phyloP scores from a whole-genome alignment of 2,113 vertebrate genomes.

The Anser brachyrhynchus region DNA sequence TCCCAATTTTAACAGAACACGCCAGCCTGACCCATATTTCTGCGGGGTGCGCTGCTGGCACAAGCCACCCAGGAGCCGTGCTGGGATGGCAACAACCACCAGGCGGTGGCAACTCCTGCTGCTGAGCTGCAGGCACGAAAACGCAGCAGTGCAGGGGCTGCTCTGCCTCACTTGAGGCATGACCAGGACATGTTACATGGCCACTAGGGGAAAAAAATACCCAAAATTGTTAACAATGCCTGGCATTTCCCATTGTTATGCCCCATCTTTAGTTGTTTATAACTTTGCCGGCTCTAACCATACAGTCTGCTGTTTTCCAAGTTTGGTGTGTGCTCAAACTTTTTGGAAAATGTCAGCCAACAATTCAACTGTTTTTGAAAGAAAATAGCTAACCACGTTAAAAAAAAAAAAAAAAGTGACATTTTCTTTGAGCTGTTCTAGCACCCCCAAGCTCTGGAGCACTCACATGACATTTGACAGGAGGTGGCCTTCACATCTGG shows the following conservation, averaged over 20 bases:
- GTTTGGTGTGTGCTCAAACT: not conserved
- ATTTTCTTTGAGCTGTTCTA: constrained; percentile 34
- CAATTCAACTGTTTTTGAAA: constrained; percentile 28
- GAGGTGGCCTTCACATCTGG: not conserved
- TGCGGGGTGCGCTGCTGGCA: not conserved
- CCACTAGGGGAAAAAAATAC: not conserved
- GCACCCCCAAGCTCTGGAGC: constrained; percentile 11
- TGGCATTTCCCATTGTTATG: not conserved
- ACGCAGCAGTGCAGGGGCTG: rapidly evolving
- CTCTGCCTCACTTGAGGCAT: not conserved
- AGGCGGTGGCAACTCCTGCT: not conserved
- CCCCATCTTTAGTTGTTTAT: not conserved
- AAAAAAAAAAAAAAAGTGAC: not conserved
- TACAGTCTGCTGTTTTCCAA: not conserved
- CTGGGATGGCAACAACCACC: not conserved
- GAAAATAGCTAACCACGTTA: not conserved
- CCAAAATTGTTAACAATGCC: not conserved
- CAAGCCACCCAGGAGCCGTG: not conserved
- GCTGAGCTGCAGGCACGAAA: not conserved
- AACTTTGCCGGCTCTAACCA: not conserved
- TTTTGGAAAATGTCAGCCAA: constrained; percentile 45
- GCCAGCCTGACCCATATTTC: not conserved
- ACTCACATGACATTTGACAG: not conserved
- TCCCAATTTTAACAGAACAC: not conserved
- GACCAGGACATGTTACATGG: not conserved